Base-by-base conservation (phyloP, 2,888 invertebrate species). In the Netelia virgata region DNA sequence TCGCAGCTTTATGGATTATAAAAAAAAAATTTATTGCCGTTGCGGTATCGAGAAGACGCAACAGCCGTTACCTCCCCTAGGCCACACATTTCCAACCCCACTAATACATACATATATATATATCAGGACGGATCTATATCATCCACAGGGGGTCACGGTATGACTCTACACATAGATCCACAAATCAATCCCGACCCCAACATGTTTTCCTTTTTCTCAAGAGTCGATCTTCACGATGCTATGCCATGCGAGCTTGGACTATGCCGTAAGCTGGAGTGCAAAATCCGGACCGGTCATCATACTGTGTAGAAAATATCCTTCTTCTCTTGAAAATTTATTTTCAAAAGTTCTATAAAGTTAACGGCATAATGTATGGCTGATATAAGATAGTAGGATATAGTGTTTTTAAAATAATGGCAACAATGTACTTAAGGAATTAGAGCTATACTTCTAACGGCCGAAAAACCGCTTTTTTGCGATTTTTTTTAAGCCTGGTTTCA, bases 151-250 rank as follows among this genome's bases (percentile, higher is more conserved):
- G 70, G 61, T 63, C 53, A 63, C 55, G 70, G 63, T 75, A 69
- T 75, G 73, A 55, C 72, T 85, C 79, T 86, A 83, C 85, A 84
- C 84, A 28, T 28, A 28, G 5, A 79, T 84, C 79, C 86, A 82
- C 87, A 85, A 87, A 85, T 86, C 84, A 85, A 77, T 63, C n/a
- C n/a, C 36, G 76, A 63, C 84, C 66, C 74, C 76, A 77, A 73
- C 82, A 81, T 84, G 74, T 72, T 66, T 47, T 20, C 80, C 79
- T 84, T 70, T 47, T 76, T 50, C 11, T 28, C 16, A 1, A 9
- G 16, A 57, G 0, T 11, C 57, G 18, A 9, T 18, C 9, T 5
- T 20, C 16, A 16, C 16, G 16, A 14, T n/a, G 36, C 47, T 47
- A 47, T 14, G 11, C 3, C 14, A 14, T 47, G 14, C 47, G 14